A percentile compares a stretch with the other conserved stretches of the same genome.
Conservation (phyloP, 2,113 vertebrate genomes). For the Nothocercus julius region DNA sequence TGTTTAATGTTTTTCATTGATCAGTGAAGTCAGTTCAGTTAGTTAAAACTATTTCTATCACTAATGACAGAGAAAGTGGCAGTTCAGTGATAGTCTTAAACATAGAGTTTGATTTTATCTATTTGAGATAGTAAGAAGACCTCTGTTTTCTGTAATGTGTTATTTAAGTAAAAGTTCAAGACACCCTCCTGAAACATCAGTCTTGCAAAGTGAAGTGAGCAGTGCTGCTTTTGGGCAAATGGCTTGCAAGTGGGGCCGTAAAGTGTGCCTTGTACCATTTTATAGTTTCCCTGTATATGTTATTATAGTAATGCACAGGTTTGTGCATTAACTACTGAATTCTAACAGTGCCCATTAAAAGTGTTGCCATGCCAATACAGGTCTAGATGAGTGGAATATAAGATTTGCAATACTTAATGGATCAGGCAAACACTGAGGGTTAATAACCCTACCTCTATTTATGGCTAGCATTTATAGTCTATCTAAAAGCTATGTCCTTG, state of each 20-base stretch:
- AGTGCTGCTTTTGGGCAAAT: background rate
- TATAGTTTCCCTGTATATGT: background rate
- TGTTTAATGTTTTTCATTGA: slow-evolving; percentile 64
- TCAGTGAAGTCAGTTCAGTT: slow-evolving; percentile 60
- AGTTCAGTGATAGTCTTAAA: background rate
- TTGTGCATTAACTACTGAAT: background rate
- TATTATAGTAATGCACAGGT: too few relatives aligned
- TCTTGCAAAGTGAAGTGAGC: background rate
- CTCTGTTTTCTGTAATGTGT: background rate
- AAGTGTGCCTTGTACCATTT: background rate
- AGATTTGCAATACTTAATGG: background rate
- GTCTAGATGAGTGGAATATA: background rate
- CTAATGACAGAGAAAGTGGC: slow-evolving; percentile 27
- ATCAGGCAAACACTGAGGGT: background rate
- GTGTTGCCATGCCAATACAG: background rate
- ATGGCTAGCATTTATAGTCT: background rate
- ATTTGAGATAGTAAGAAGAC: background rate
- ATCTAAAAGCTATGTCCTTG: background rate
- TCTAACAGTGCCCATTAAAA: background rate
- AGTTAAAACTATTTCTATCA: slow-evolving; percentile 78
- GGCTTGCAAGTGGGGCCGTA: background rate
- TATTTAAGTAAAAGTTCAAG: background rate
- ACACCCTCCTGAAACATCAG: background rate
- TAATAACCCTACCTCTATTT: background rate
- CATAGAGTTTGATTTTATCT: background rate